Evolutionary conservation across 2,888 invertebrate species (phyloP).

Genomic region (Ferdinandea cuprea): DNA sequence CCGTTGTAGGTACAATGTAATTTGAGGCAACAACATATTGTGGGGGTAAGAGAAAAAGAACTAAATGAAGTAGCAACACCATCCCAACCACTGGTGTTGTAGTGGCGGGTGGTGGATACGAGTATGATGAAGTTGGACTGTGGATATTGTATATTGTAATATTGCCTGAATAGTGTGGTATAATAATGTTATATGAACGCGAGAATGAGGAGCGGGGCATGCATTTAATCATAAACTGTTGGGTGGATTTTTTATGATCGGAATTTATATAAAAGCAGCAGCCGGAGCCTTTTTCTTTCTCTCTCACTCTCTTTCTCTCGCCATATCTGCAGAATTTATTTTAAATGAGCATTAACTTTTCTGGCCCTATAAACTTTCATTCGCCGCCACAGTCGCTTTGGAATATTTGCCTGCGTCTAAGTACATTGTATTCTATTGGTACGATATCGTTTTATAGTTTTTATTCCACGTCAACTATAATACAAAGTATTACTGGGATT

Average conservation of each 20-base stretch:
- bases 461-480: slow-evolving; percentile 65
- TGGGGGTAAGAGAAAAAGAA: slow-evolving; percentile 54
- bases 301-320: background rate
- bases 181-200: slow-evolving; percentile 68
- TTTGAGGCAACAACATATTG: slow-evolving; percentile 72
- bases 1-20: slow-evolving; percentile 73
- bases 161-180: slow-evolving; percentile 68
- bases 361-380: slow-evolving; percentile 71
- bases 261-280: slow-evolving; percentile 73
- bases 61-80: slow-evolving; percentile 71
- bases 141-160: slow-evolving; percentile 49
- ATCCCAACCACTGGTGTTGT: slow-evolving; percentile 11
- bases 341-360: slow-evolving; percentile 73
- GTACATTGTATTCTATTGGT: slow-evolving; percentile 70
- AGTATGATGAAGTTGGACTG: slow-evolving; percentile 57
- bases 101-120: slow-evolving; percentile 10
- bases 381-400: slow-evolving; percentile 31
- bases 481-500: slow-evolving; percentile 67
- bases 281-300: slow-evolving; percentile 54
- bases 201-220: slow-evolving; percentile 15
- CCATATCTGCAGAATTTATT: slow-evolving; percentile 70
- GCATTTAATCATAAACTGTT: slow-evolving; percentile 74
- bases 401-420: slow-evolving; percentile 58
- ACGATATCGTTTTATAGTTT: slow-evolving; percentile 73
- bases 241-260: slow-evolving; percentile 73